These are phyloP conservation scores for Xylocopa sonorina DNA, from an alignment of 1,140 invertebrate genomes.

Conservation along the genomic window DNA sequence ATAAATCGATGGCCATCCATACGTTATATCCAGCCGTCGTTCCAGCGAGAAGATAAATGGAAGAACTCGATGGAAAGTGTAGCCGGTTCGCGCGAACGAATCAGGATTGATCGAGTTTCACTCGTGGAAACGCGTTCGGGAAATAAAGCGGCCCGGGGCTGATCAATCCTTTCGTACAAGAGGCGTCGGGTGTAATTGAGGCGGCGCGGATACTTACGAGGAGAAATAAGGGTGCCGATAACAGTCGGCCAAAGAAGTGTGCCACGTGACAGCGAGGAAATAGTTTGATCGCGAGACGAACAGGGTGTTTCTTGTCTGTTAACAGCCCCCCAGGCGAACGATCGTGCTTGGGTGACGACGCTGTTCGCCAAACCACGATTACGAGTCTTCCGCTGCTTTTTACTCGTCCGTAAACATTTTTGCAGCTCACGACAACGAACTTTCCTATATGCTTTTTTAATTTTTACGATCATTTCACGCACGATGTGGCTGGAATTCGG, in stretches of 20 bases:
- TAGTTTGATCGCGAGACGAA: constrained; percentile 21
- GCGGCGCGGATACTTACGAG: background rate
- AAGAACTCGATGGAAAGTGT: constrained; percentile 16
- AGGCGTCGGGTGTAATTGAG: constrained; percentile 32
- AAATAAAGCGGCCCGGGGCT: constrained; percentile 27
- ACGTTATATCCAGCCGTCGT: background rate
- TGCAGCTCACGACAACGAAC: background rate
- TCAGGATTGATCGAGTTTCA: constrained; percentile 29
- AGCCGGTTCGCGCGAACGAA: background rate
- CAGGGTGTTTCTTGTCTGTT: constrained; percentile 5
- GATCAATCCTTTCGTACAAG: constrained; percentile 32
- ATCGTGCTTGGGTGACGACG: background rate
- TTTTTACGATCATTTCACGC: too few relatives aligned
- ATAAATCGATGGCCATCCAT: constrained; percentile 19
- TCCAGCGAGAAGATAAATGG: constrained; percentile 12
- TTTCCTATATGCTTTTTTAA: too few relatives aligned
- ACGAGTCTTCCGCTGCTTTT: background rate
- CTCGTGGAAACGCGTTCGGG: background rate
- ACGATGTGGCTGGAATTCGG: too few relatives aligned
- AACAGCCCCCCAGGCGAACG: background rate
- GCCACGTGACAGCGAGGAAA: constrained; percentile 13
- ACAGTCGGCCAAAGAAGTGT: background rate
- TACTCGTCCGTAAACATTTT: background rate
- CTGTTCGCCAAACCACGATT: constrained; percentile 31
- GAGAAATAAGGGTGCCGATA: constrained; percentile 36